Conservation (phyloP, 2,888 invertebrate genomes). For the Lissocephala sabroskyi region DNA sequence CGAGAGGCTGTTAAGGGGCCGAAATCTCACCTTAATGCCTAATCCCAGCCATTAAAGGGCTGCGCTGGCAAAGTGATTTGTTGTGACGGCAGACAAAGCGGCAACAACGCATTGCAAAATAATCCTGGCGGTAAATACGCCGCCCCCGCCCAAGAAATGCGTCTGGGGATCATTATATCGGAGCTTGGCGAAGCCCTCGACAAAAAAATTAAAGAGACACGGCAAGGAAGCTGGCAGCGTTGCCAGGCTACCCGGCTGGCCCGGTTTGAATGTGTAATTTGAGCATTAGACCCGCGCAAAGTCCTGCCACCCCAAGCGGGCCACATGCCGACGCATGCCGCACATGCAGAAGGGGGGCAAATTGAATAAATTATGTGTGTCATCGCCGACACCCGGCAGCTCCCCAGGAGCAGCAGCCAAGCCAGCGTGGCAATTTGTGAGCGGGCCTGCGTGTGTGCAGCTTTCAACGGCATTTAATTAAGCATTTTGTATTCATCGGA, state of each 20-base stretch:
- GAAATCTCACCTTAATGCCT: conserved; percentile 59
- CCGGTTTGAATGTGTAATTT: conserved; percentile 59
- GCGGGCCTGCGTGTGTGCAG: conserved; percentile 26
- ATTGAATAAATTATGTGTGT: conserved; percentile 67
- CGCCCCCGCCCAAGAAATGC: conserved; percentile 32
- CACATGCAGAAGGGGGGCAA: conserved; percentile 41
- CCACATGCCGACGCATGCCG: conserved; percentile 12
- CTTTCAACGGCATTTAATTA: conserved; percentile 63
- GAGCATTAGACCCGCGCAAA: conserved; percentile 60
- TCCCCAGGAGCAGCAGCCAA: background rate
- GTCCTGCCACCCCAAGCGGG: conserved; percentile 38
- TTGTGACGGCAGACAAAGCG: conserved; percentile 52
- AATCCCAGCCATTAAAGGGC: conserved; percentile 65
- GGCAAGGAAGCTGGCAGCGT: conserved; percentile 35
- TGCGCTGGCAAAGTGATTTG: conserved; percentile 62
- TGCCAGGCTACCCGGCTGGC: no score
- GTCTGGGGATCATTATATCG: conserved; percentile 68
- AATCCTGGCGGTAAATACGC: conserved; percentile 61
- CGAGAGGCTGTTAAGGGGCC: conserved; percentile 4
- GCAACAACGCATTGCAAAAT: conserved; percentile 55
- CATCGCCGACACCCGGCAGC: conserved; percentile 39
- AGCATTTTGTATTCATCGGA: conserved; percentile 70
- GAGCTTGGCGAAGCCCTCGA: conserved; percentile 44
- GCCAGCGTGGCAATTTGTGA: conserved; percentile 30
- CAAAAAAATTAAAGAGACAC: conserved; percentile 16